These are phyloP conservation scores for Halcyon senegalensis DNA, from an alignment of 2,113 vertebrate genomes.

Conservation along the genomic window DNA sequence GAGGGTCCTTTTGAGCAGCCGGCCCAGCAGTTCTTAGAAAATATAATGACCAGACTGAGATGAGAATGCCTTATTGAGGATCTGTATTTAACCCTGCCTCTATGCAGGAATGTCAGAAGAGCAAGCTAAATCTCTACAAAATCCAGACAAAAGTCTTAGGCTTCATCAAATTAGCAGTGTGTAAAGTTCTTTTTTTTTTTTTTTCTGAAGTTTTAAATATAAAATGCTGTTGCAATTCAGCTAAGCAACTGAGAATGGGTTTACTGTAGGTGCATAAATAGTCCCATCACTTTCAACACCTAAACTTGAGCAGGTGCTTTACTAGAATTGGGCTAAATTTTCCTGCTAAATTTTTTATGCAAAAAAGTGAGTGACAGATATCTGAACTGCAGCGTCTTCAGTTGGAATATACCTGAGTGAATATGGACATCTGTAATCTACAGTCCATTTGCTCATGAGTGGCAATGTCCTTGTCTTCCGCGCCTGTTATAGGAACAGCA, in stretches of 20 bases:
- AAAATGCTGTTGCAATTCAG: not conserved
- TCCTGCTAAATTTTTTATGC: not conserved
- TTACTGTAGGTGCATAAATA: not conserved
- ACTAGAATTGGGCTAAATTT: not conserved
- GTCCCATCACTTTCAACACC: not conserved
- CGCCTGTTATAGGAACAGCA: not conserved
- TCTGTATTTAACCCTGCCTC: not conserved
- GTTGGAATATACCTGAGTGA: not conserved
- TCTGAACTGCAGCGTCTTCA: not conserved
- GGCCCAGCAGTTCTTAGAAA: not conserved
- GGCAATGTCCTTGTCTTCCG: not conserved
- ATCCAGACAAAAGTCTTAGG: not conserved
- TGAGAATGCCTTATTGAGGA: not conserved
- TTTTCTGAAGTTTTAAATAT: not conserved
- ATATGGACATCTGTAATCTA: not conserved
- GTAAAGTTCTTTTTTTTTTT: not conserved
- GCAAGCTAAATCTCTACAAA: not conserved
- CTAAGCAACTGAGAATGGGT: not conserved
- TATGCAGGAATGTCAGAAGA: not conserved
- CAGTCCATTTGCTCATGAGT: not conserved
- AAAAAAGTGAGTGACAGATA: not conserved
- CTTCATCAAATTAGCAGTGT: not conserved
- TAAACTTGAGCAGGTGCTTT: not conserved
- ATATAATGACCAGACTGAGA: not conserved
- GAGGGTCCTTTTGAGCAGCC: not conserved